Base-by-base conservation (phyloP, 2,888 invertebrate genomes). In the Horisme vitalbata region DNA sequence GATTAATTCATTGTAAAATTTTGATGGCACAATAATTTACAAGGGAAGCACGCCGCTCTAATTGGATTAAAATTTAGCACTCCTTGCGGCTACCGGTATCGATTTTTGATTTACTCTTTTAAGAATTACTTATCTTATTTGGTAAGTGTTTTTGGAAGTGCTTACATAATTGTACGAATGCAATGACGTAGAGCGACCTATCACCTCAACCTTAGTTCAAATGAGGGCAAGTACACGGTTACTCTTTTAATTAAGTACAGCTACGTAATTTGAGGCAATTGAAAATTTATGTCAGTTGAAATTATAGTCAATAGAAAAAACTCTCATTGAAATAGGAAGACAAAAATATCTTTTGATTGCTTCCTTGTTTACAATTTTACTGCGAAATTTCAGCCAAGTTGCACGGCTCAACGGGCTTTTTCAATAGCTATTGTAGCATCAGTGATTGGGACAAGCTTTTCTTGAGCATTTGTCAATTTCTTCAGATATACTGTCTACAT, bases 31-130 rank as follows among this genome's bases (percentile, higher is more conserved):
- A 82, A 79, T 76, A 77, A 78, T 79, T 77, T 65, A 61, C 60
- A 62, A 71, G 66, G 73, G 73, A 68, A 75, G 74, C 55, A 63
- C 59, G 63, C 68, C 59, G 61, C 60, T 57, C 57, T 82, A 83
- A 85, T 84, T 83, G 78, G 82, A 82, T 86, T 84, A 79, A 79
- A 76, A 83, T 82, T 79, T 79, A 74, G 68, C 74, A 75, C 75
- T 75, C 68, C 72, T 71, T 69, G 69, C 59, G 71, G 72, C 64
- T 64, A 59, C 33, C 52, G 48, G 50, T 71, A 82, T 79, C 64
- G 79, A 82, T 78, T 80, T 79, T 71, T 71, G 61, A 69, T 71
- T 70, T 69, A 56, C 55, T 55, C 33, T 50, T 41, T 52, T 61
- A 55, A 52, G 41, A 49, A 48, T 35, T 37, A 8, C 27, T 35